Conservation (phyloP, 2,113 vertebrate species). For the Crotalus tigris region DNA sequence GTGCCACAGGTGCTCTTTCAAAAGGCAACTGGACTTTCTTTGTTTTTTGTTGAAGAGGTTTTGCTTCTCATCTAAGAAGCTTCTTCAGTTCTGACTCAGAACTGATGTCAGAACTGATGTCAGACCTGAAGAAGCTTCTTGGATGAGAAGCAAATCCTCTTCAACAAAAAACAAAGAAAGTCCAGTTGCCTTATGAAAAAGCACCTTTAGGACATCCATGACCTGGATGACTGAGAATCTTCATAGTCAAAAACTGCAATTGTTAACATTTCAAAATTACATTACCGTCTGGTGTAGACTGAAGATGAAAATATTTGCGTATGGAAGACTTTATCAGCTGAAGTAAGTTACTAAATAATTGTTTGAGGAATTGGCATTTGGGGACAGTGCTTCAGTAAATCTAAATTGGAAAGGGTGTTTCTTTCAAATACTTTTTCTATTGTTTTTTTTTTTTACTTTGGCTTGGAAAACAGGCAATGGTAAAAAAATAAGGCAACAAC, state of each 20-base stretch:
- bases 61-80: neutral
- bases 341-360: neutral
- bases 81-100: neutral
- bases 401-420: neutral
- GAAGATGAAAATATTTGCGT: neutral
- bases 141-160: neutral
- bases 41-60: too few species aligned
- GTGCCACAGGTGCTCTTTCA: neutral
- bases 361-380: neutral
- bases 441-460: neutral
- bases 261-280: neutral
- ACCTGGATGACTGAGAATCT: neutral
- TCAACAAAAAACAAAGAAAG: neutral
- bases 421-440: neutral
- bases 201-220: neutral
- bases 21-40: neutral
- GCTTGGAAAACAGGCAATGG: neutral
- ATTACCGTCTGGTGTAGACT: neutral
- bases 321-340: neutral
- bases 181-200: neutral
- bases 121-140: neutral
- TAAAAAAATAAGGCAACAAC: neutral
- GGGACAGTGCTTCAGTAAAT: neutral
- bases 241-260: neutral
- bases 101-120: neutral